Evolutionary conservation across 2,888 invertebrate species (phyloP).

Genomic region (Drosophila gaucha): DNA sequence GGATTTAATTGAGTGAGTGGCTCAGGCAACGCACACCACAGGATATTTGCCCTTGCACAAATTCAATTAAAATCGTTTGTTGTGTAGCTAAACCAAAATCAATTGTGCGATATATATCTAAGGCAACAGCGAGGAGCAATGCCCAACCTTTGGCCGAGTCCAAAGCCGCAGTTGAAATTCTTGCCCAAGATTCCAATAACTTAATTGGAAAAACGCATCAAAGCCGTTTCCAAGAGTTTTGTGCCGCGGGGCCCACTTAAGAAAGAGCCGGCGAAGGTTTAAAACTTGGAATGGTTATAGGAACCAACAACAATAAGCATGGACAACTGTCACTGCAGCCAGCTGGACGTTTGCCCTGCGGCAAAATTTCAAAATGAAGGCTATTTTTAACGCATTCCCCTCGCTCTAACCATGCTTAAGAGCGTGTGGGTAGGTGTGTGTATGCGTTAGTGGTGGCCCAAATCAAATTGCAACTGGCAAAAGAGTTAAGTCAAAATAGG

Average conservation of each 20-base stretch:
- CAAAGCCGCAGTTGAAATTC: constrained; percentile 43
- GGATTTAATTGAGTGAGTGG: not conserved
- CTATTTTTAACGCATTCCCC: constrained; percentile 47
- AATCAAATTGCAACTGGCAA: constrained; percentile 51
- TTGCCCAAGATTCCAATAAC: constrained; percentile 52
- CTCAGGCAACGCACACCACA: not conserved
- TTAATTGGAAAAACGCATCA: constrained; percentile 67
- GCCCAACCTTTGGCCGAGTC: constrained; percentile 16
- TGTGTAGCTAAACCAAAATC: constrained; percentile 34
- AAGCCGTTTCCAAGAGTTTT: constrained; percentile 37
- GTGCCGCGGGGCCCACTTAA: constrained; percentile 42
- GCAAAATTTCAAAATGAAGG: constrained; percentile 52
- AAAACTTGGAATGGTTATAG: constrained; percentile 33
- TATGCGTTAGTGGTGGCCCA: constrained; percentile 15
- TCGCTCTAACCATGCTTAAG: constrained; percentile 8
- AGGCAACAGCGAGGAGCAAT: no score
- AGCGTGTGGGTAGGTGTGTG: not conserved
- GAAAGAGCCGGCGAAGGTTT: constrained; percentile 15
- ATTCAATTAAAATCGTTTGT: constrained; percentile 64
- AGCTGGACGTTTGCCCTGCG: constrained; percentile 15
- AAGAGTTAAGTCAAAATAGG: constrained; percentile 57
- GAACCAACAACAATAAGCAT: constrained; percentile 9
- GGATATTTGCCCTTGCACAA: constrained; percentile 43
- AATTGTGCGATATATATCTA: constrained; percentile 41
- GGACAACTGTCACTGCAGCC: constrained; percentile 35